phyloP scores from a whole-genome alignment of 2,888 invertebrate genomes.

The Ernsta delagoae region DNA sequence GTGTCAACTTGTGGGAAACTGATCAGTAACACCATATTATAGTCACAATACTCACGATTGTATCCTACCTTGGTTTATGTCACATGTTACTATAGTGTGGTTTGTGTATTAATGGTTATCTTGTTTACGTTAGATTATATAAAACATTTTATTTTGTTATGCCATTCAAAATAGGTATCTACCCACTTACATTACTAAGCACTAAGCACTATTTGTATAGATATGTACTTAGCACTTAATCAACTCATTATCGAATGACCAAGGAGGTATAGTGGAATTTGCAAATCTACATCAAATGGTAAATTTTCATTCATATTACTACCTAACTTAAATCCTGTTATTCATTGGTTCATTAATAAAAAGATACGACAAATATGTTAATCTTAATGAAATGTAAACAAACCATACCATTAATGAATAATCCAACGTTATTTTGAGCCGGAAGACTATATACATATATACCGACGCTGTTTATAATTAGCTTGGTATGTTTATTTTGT shows the following conservation, averaged over 20 bases:
- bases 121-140: too few species aligned
- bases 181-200: too few species aligned
- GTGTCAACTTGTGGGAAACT: conserved; percentile 12
- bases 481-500: conserved; percentile 28
- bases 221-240: too few species aligned
- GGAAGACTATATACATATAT: conserved; percentile 19
- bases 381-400: conserved; percentile 18
- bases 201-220: too few species aligned
- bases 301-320: background rate
- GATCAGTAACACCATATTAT: background rate
- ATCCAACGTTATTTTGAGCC: conserved; percentile 23
- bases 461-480: conserved; percentile 12
- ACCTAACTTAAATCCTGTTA: background rate
- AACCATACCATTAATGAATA: conserved; percentile 23
- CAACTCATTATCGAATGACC: too few species aligned
- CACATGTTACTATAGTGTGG: too few species aligned
- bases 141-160: too few species aligned
- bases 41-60: background rate
- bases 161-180: too few species aligned
- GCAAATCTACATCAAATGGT: background rate
- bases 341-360: conserved; percentile 2
- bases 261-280: background rate
- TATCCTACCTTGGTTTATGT: too few species aligned
- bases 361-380: conserved; percentile 10
- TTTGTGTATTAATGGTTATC: too few species aligned